Evolutionary conservation across 2,888 invertebrate species (phyloP).

Genomic region (Acronicta psi): DNA sequence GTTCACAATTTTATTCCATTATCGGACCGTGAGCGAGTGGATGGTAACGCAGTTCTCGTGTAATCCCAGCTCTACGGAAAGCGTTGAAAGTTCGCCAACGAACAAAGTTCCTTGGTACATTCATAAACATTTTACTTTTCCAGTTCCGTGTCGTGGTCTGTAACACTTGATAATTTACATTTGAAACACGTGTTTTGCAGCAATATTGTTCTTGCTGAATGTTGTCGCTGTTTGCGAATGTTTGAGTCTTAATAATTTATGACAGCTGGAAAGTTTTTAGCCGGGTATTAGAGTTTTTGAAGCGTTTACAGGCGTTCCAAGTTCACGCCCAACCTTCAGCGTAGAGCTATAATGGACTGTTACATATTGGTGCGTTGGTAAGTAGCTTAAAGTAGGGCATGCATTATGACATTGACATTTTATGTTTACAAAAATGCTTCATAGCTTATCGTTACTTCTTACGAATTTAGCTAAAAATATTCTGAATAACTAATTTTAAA

Average conservation of each 20-base stretch:
- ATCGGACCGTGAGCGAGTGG: slow-evolving; percentile 66
- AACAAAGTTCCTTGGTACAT: slow-evolving; percentile 80
- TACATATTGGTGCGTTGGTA: slow-evolving; percentile 9
- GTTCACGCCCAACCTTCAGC: slow-evolving; percentile 30
- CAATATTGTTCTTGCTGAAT: slow-evolving; percentile 44
- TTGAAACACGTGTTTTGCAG: slow-evolving; percentile 61
- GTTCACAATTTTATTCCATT: slow-evolving; percentile 79
- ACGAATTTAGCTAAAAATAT: neutral
- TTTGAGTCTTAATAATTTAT: slow-evolving; percentile 49
- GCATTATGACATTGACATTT: neutral
- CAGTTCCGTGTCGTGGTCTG: slow-evolving; percentile 62
- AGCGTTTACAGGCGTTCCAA: slow-evolving; percentile 13
- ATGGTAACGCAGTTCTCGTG: slow-evolving; percentile 84
- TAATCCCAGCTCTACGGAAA: slow-evolving; percentile 78
- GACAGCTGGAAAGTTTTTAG: slow-evolving; percentile 30
- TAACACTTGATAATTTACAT: slow-evolving; percentile 74
- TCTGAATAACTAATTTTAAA: neutral
- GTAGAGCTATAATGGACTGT: slow-evolving; percentile 19
- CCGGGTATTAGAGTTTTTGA: slow-evolving; percentile 44
- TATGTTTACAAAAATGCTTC: too few relatives aligned
- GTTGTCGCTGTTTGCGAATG: slow-evolving; percentile 24
- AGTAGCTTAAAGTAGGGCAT: neutral
- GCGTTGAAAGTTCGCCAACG: slow-evolving; percentile 75
- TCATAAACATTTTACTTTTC: slow-evolving; percentile 85
- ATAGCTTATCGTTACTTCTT: too few relatives aligned